A percentile compares a stretch with the other conserved stretches of the same genome.
These are phyloP conservation scores for Nudaria mundana DNA, from an alignment of 2,888 invertebrate species.

Conservation along the genomic window DNA sequence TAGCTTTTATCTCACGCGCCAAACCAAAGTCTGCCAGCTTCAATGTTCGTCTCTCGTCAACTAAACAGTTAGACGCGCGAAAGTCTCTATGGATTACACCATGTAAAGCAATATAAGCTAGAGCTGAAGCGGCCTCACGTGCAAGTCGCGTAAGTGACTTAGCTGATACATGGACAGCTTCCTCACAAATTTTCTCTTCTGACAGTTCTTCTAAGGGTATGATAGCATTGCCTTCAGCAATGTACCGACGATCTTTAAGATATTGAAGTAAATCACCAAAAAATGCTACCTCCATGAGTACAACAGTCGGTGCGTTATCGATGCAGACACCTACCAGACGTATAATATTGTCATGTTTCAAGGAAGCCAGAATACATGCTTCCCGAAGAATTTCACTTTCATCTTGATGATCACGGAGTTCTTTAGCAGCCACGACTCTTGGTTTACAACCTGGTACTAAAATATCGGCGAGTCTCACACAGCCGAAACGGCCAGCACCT, in stretches of 20 bases:
- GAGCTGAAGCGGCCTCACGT: slow-evolving; percentile 43
- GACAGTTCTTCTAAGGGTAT: slow-evolving; percentile 34
- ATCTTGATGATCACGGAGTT: slow-evolving; percentile 89
- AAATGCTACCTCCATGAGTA: slow-evolving; percentile 95
- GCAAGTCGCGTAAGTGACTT: slow-evolving; percentile 48
- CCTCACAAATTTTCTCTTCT: slow-evolving; percentile 58
- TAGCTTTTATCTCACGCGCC: slow-evolving; percentile 90
- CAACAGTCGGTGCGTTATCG: slow-evolving; percentile 89
- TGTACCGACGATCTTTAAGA: slow-evolving; percentile 84
- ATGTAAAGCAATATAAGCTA: slow-evolving; percentile 56
- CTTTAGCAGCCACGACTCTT: slow-evolving; percentile 90
- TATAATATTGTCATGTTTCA: slow-evolving; percentile 92
- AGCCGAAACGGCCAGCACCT: slow-evolving; percentile 55
- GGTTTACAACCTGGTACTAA: slow-evolving; percentile 31
- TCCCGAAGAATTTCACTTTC: slow-evolving; percentile 88
- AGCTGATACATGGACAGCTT: slow-evolving; percentile 44
- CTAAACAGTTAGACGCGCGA: slow-evolving; percentile 88
- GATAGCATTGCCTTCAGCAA: slow-evolving; percentile 85
- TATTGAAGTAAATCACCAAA: slow-evolving; percentile 94
- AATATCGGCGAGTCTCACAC: slow-evolving; percentile 49
- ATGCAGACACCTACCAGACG: slow-evolving; percentile 89
- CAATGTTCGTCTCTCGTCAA: slow-evolving; percentile 86
- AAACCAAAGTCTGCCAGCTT: slow-evolving; percentile 94
- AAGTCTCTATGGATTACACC: slow-evolving; percentile 83
- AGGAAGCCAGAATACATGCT: slow-evolving; percentile 92